Conservation (phyloP, 2,113 vertebrate genomes). For the Paradisaea rubra region DNA sequence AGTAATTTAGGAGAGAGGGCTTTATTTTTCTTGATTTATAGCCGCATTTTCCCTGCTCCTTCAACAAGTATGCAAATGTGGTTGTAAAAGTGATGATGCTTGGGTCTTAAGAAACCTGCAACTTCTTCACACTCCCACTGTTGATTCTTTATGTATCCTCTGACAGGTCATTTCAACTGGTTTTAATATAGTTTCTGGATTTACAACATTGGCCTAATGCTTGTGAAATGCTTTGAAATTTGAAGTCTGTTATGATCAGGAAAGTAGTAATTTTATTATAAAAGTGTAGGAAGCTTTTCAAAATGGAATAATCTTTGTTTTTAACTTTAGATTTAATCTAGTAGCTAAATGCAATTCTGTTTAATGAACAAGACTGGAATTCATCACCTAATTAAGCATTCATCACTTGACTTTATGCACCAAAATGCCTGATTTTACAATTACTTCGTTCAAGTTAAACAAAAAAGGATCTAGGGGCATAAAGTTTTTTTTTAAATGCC, state of each 20-base stretch:
- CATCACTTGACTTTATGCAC: constrained; percentile 49
- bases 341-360: constrained; percentile 47
- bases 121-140: not conserved
- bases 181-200: not conserved
- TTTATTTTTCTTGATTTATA: not conserved
- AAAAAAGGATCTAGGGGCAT: not conserved
- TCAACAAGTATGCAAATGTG: not conserved
- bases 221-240: not conserved
- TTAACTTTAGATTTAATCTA: not conserved
- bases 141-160: not conserved
- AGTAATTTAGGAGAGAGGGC: not conserved
- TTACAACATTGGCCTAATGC: not conserved
- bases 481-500: not conserved
- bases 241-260: not conserved
- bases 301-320: constrained; percentile 15
- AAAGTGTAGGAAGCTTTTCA: constrained; percentile 16
- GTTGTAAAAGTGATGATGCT: not conserved
- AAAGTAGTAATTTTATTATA: not conserved
- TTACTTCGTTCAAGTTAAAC: not conserved
- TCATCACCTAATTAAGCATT: constrained; percentile 49
- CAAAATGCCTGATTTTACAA: constrained; percentile 40
- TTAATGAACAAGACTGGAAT: constrained; percentile 43
- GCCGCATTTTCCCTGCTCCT: not conserved
- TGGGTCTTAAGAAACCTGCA: not conserved
- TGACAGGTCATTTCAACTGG: not conserved